Evolutionary conservation across 2,888 invertebrate species (phyloP), one percentile per base, ranked within the genome.

Genomic region (Alloplasta piceator): DNA sequence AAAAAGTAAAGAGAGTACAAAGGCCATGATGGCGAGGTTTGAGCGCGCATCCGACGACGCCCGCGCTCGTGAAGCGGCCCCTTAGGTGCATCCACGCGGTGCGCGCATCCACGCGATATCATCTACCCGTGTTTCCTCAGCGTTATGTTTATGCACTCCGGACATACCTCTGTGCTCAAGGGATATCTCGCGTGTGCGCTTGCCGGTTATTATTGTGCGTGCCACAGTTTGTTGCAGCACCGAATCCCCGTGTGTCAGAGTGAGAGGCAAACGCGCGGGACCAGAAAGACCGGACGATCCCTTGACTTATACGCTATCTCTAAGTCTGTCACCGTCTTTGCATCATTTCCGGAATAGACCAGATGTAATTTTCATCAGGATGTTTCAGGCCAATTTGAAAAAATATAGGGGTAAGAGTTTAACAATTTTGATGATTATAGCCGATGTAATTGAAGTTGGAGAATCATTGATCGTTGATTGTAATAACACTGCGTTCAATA

Each of bases 111-210:
- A 72, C 87, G 85, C 88, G 91, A 91, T 91, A 91, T 90, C 87
- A 91, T 91, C 91, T 91, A 90, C 90, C 87, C 88, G 89, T 91
- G 90, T 91, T 90, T 85, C 88, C 86, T 86, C 81, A 71, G 87
- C 89, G 88, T 90, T 90, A 89, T 91, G 90, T 89, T 90, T 89
- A 89, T 90, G 88, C 88, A 68, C 78, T 43, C 48, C 50, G 81
- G 85, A 89, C 88, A 90, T 90, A 88, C 87, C 85, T 88, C 89
- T 85, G 76, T 84, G 68, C 78, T 77, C 78, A 73, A 80, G 63
- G 73, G 63, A 66, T n/a, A n/a, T 52, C 7, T 64, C 74, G 73
- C 60, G 75, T 67, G 60, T 50, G 75, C 60, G 14, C 43, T 52
- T 66, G 56, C 61, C 26, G 67, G 64, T 74, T 74, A 74, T 74